These are phyloP conservation scores for Callorhinus ursinus DNA, from an alignment of 2,113 vertebrate species.

Conservation along the genomic window DNA sequence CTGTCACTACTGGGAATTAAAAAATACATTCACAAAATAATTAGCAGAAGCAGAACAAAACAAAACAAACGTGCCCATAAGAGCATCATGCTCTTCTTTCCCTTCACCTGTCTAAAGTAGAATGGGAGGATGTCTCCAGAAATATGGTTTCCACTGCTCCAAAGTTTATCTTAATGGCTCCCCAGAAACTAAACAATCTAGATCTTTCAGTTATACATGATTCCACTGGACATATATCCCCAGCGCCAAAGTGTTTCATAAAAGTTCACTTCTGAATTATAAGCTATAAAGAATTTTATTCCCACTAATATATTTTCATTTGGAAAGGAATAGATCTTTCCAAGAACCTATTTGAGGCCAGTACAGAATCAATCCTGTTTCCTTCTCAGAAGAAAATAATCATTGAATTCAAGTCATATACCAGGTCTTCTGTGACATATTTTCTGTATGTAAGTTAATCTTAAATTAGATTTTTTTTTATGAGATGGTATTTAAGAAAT, in stretches of 20 bases:
- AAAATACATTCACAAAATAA: conserved; percentile 30
- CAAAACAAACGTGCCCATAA: neutral
- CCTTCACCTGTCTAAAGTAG: neutral
- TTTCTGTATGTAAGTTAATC: conserved; percentile 67
- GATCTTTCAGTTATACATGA: neutral
- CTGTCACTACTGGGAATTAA: conserved; percentile 36
- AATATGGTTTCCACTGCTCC: neutral
- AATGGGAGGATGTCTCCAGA: neutral
- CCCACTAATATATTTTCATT: conserved; percentile 73
- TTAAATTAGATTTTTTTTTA: conserved; percentile 59
- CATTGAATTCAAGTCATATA: conserved; percentile 59
- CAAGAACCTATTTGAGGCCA: conserved; percentile 51
- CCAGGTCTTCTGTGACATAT: conserved; percentile 28
- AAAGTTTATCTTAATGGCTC: neutral
- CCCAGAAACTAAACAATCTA: neutral
- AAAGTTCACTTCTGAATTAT: conserved; percentile 68
- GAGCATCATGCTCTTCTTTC: neutral
- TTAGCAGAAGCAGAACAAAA: neutral
- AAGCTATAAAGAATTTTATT: conserved; percentile 71
- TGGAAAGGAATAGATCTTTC: conserved; percentile 73
- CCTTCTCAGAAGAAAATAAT: conserved; percentile 74
- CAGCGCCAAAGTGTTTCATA: conserved; percentile 57
- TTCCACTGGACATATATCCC: neutral
- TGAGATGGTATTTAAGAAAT: conserved; percentile 77
- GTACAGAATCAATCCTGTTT: conserved; percentile 38